Evolutionary conservation across 2,888 invertebrate genomes (phyloP).

Genomic region (Crioceris asparagi): DNA sequence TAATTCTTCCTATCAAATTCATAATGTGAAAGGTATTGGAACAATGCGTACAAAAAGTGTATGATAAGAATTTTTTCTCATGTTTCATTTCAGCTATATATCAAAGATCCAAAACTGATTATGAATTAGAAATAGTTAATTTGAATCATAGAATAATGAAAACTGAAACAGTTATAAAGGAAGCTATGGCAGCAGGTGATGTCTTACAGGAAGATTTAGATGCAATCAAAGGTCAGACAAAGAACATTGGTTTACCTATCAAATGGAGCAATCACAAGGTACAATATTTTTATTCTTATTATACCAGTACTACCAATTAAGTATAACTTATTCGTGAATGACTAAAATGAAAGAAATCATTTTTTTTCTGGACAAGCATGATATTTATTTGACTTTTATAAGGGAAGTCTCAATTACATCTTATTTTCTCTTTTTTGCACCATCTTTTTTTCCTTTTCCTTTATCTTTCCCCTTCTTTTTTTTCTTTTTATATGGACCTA

Average conservation of each 20-base stretch:
- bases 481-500: conserved; percentile 25
- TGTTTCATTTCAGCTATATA: conserved; percentile 18
- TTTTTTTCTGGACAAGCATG: not conserved
- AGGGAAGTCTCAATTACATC: too few species aligned
- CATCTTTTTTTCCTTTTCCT: conserved; percentile 12
- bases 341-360: too few species aligned
- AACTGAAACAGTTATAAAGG: conserved; percentile 23
- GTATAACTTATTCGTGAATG: too few species aligned
- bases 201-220: conserved; percentile 28
- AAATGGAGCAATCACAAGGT: conserved; percentile 18
- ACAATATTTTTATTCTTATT: too few species aligned
- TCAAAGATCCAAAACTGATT: conserved; percentile 25
- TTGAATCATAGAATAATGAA: conserved; percentile 22
- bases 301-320: too few species aligned
- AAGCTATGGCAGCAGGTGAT: conserved; percentile 26
- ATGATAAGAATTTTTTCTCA: conserved; percentile 2
- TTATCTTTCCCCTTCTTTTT: conserved; percentile 20
- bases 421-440: conserved; percentile 6
- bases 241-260: conserved; percentile 12
- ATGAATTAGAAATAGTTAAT: conserved; percentile 26
- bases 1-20: conserved; percentile 22
- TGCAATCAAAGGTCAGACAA: conserved; percentile 22
- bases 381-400: not conserved
- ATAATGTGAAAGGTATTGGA: conserved; percentile 25
- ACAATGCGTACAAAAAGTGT: not conserved